Base-by-base conservation (phyloP, 2,888 invertebrate genomes). In the Xestia rhomboidea region DNA sequence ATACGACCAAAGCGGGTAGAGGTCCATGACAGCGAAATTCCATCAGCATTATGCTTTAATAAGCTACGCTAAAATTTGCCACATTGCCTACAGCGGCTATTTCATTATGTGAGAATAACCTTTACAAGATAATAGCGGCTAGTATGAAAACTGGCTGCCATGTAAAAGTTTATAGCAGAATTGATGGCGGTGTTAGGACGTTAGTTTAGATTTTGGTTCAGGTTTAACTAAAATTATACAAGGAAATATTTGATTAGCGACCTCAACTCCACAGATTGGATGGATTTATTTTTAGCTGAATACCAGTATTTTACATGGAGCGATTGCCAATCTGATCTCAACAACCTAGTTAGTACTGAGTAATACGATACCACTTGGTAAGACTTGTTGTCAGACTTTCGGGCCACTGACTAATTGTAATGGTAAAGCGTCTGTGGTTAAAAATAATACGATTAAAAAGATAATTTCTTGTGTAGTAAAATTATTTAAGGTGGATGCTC, bases 41-140 rank as follows among this genome's bases (percentile, higher is more conserved):
- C 95, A 95, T 95, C 94, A 95, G 91, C 93, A 92, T 94, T 92
- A 93, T 91, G 92, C 90, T 93, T 89, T 93, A 94, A 94, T 94
- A 94, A 93, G 93, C 93, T 89, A 89, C 90, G 91, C 92, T 92
- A 91, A 93, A 93, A 93, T 93, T 92, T 88, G 89, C 90, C 84
- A 87, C 90, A 90, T 89, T 83, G 92, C 91, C 92, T 89, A 87
- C 82, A 90, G 92, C 90, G 89, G 91, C 89, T 91, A 92, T 92
- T 93, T 89, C 90, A 92, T 91, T 92, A 92, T 85, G 88, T 88
- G 87, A 81, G 83, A 88, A 88, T 90, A 89, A 90, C 90, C 89
- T 91, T 90, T 90, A 73, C 71, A 75, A 77, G 51, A 46, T 82
- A 79, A 73, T 85, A 76, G 66, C 60, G 76, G 77, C 71, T 64